These are phyloP conservation scores for Crambe crambe DNA, from an alignment of 37 sponge, comb jelly and placozoan species.

Conservation along the genomic window DNA sequence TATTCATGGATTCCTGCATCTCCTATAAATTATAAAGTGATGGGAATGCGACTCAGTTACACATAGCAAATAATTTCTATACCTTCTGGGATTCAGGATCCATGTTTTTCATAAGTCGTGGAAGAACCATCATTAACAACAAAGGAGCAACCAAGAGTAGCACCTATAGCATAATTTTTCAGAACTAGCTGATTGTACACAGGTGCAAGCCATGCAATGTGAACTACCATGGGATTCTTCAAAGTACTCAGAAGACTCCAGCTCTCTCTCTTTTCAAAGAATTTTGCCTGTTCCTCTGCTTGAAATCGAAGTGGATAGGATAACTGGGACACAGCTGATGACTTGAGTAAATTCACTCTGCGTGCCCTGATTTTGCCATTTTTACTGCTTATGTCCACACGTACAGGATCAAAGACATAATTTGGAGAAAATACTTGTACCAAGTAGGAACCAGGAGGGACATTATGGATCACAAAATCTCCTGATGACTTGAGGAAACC, in stretches of 20 bases:
- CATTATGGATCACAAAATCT: slow-evolving; percentile 62
- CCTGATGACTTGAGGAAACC: slow-evolving; percentile 82
- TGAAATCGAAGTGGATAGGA: slow-evolving; percentile 86
- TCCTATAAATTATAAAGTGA: slow-evolving; percentile 42
- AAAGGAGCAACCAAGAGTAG: slow-evolving; percentile 84
- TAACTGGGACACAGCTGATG: slow-evolving; percentile 52
- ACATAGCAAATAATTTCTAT: not conserved
- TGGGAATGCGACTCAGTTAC: not conserved
- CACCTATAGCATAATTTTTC: slow-evolving; percentile 50
- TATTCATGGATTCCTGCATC: slow-evolving; percentile 76
- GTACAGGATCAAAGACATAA: slow-evolving; percentile 74
- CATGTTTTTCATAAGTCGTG: slow-evolving; percentile 79
- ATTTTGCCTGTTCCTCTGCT: slow-evolving; percentile 59
- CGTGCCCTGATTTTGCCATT: slow-evolving; percentile 85
- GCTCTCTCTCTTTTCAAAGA: slow-evolving; percentile 88
- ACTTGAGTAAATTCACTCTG: slow-evolving; percentile 74
- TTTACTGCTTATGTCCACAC: slow-evolving; percentile 93
- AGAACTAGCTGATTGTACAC: no score
- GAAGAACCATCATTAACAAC: slow-evolving; percentile 81
- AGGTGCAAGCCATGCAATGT: not conserved
- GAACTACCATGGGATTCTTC: slow-evolving; percentile 87
- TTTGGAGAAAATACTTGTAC: slow-evolving; percentile 88
- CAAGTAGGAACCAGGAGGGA: slow-evolving; percentile 89
- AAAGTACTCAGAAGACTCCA: slow-evolving; percentile 74
- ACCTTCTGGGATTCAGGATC: slow-evolving; percentile 91